Evolutionary conservation across 2,888 invertebrate species (phyloP), one percentile per base, ranked within the genome.

Genomic region (Cryptocephalus moraei): DNA sequence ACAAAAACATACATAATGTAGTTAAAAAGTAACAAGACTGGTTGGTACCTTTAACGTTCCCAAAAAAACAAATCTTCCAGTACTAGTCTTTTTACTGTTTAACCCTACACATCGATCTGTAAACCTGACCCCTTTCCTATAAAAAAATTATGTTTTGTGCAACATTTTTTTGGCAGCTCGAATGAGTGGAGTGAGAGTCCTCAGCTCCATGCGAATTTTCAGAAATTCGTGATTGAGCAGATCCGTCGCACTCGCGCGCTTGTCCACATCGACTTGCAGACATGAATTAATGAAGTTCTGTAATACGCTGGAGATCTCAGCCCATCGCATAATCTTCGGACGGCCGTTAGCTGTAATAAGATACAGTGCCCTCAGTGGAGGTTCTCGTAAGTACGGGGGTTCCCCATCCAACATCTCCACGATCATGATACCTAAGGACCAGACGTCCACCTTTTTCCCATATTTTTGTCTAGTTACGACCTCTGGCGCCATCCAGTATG

Each of bases 401-500:
- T 94, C 91, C 0, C 96, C 96, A 67, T 95, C 94, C 44, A 97
- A 86, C 91, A 91, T 91, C 72, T 93, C 93, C 47, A 97, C 92
- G 1, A 92, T 91, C 95, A 97, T 95, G 52, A 97, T 96, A n/a
- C 94, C 94, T 42, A 96, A 75, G 0, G 92, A 92, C 93, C 93
- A 92, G 36, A 92, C 88, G 65, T 93, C 93, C 0, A 93, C 70
- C 53, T 70, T 71, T 64, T 91, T 91, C 9, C 93, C 94, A 60
- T 95, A 95, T 59, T 91, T 88, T 64, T 94, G 92, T 52, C 93
- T 77, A 0, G 90, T 91, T 0, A 91, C 91, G 0, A 92, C 90
- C 70, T 93, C 93, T 0, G 95, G 95, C 0, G 95, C 93, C 95
- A 96, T 96, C 96, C 94, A 94, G 63, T 93, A 95, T 0, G 94